Conservation (phyloP, 2,113 vertebrate species). For the Vidua macroura region DNA sequence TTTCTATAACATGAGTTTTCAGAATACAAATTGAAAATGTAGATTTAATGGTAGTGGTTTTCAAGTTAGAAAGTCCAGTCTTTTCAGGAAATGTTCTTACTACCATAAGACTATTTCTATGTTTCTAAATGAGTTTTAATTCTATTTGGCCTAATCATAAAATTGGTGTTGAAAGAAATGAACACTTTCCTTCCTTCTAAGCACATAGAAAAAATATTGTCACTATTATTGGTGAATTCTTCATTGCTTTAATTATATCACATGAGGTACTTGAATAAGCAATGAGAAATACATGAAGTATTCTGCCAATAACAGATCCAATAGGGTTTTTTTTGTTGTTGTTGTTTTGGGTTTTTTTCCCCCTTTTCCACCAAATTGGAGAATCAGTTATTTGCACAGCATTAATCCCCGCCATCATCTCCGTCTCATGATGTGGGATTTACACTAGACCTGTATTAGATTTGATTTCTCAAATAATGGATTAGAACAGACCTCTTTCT, state of each 20-base stretch:
- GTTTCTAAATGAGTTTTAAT: neutral
- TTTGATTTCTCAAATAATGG: constrained; percentile 24
- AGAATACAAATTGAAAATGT: neutral
- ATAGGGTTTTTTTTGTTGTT: too few relatives aligned
- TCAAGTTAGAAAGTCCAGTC: neutral
- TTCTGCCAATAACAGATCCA: neutral
- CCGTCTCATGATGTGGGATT: neutral
- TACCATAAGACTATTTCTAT: neutral
- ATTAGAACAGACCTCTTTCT: constrained; percentile 32
- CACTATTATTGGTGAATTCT: neutral
- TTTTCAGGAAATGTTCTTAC: neutral
- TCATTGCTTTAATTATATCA: neutral
- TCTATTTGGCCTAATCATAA: neutral
- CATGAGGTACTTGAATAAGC: neutral
- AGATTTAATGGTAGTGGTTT: neutral
- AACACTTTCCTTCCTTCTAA: neutral
- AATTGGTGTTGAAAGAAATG: neutral
- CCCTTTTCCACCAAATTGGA: neutral
- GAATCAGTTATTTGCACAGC: neutral
- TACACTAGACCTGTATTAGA: neutral
- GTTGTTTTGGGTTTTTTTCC: too few relatives aligned
- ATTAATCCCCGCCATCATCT: neutral
- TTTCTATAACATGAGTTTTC: neutral
- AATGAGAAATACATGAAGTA: neutral
- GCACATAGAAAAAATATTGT: neutral